Conservation (phyloP, 2,888 invertebrate genomes). For the Taphrorychus bicolor region DNA sequence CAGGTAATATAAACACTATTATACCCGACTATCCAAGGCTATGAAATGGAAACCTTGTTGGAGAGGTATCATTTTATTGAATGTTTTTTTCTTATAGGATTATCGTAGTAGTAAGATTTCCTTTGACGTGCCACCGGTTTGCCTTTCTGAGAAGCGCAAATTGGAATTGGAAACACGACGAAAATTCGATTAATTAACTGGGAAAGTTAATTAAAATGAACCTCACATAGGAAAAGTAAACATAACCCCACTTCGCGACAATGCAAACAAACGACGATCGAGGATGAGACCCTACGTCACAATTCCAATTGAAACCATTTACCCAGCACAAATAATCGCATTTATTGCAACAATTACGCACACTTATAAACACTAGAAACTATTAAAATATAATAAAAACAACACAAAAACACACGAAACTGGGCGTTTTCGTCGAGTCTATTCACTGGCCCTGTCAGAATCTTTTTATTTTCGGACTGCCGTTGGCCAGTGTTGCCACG, state of each 20-base stretch:
- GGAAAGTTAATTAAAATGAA: not conserved
- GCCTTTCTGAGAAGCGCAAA: no score
- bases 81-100: no score
- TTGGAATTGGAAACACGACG: no score
- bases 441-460: not conserved
- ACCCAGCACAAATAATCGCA: not conserved
- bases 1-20: no score
- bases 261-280: constrained; percentile 1
- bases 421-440: not conserved
- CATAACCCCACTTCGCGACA: constrained; percentile 6
- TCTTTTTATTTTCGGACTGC: not conserved
- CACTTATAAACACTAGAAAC: not conserved
- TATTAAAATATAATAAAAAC: not conserved
- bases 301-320: not conserved
- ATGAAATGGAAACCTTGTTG: no score
- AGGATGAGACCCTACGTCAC: not conserved
- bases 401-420: not conserved
- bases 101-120: no score
- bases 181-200: no score
- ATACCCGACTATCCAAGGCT: no score
- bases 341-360: not conserved
- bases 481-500: not conserved
- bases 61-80: no score
- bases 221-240: not conserved
- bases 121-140: no score